phyloP scores from a whole-genome alignment of 2,888 invertebrate species.

The Pristionchus exspectatus region DNA sequence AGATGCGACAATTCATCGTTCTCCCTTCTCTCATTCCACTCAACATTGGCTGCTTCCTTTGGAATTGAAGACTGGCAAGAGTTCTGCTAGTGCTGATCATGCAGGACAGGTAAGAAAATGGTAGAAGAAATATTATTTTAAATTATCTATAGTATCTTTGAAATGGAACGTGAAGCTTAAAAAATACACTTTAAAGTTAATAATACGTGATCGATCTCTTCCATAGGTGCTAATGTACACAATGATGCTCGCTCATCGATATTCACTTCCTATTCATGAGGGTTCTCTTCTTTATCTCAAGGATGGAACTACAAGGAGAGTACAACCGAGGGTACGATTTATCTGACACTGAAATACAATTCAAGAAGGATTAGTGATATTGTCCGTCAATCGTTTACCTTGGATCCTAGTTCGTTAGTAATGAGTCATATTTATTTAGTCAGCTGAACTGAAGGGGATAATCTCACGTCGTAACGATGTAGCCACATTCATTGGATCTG shows the following conservation, averaged over 20 bases:
- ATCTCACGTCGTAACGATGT: conserved; percentile 44
- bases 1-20: background rate
- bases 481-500: background rate
- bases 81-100: conserved; percentile 91
- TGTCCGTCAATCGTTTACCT: background rate
- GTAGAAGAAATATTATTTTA: too few species aligned
- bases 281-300: conserved; percentile 74
- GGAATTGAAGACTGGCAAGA: conserved; percentile 94
- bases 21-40: conserved; percentile 7
- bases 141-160: too few species aligned
- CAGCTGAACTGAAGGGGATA: conserved; percentile 49
- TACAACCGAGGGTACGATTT: conserved; percentile 11
- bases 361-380: background rate
- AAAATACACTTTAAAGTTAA: too few species aligned
- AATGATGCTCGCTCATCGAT: conserved; percentile 71
- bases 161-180: too few species aligned
- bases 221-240: conserved; percentile 74
- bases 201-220: background rate
- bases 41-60: conserved; percentile 85
- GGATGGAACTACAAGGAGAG: conserved; percentile 60
- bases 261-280: conserved; percentile 63
- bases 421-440: background rate
- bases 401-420: background rate
- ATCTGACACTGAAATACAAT: background rate
- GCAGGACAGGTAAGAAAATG: conserved; percentile 79